These are phyloP conservation scores for Enteromius unitaeniatus DNA, from an alignment of 2,797 vertebrate genomes.

Conservation along the genomic window DNA sequence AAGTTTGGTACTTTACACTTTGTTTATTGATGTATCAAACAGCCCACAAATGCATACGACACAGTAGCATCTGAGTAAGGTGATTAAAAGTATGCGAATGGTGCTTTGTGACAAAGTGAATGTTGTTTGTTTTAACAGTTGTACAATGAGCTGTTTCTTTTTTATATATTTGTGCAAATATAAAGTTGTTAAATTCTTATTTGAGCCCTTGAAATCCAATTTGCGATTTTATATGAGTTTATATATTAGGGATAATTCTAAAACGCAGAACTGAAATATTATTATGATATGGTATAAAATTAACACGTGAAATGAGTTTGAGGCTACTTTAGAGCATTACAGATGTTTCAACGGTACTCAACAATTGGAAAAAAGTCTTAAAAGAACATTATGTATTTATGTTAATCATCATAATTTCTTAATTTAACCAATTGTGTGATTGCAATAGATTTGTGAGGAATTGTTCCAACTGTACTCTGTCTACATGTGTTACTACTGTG, in stretches of 20 bases:
- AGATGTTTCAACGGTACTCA: background rate
- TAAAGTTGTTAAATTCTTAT: background rate
- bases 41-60: background rate
- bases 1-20: background rate
- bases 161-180: background rate
- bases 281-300: background rate
- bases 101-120: background rate
- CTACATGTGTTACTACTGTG: background rate
- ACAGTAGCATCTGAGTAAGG: background rate
- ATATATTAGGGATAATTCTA: background rate
- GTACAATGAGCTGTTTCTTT: background rate
- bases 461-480: background rate
- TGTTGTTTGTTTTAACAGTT: background rate
- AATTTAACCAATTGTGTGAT: background rate
- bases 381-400: background rate
- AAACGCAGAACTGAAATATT: background rate
- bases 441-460: background rate
- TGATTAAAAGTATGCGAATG: background rate
- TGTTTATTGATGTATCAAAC: background rate
- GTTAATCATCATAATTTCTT: background rate
- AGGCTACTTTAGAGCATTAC: background rate
- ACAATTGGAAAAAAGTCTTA: background rate
- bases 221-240: background rate
- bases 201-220: background rate
- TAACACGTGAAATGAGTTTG: background rate